Base-by-base conservation (phyloP, 2,888 invertebrate genomes). In the Papilio demoleus region DNA sequence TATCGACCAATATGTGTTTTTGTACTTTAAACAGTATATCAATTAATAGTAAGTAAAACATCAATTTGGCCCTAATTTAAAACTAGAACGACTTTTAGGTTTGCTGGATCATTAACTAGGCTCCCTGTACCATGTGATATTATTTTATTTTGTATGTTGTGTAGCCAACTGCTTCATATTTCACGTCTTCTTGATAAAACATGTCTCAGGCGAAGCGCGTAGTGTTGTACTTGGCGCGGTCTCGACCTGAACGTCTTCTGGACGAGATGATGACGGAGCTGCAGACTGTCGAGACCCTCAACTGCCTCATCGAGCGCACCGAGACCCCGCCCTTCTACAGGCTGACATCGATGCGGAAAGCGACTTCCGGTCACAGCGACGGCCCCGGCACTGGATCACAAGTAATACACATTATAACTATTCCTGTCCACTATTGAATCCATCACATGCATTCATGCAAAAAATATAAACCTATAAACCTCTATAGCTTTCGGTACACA, bases 321-420 rank as follows among this genome's bases (percentile, higher is more conserved):
- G 99, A 99, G 93, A 99, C 99, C 0, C 99, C 99, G 31, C 99
- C 99, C 4, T 99, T 98, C 92, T 99, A 98, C 90, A 95, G 99
- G 45, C 94, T 99, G 78, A 98, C 98, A 2, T 96, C 97, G 76
- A 96, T 97, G 96, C 90, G 97, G 61, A 98, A 98, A 86, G 96
- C 97, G 27, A 97, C 97, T 14, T 97, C 97, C 65, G 90, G 90
- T 0, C 91, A 91, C 77, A 91, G 91, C 76, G 91, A 91, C 71
- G 90, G 90, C 0, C 90, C 92, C 1, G 89, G 90, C 71, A 84
- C 90, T 8, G 89, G 90, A 2, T 91, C 92, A 3, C 91, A 92
- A 88, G 91, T 91, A 66, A 58, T 22, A 9, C 8, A 59, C 1
- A 31, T 31, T 31, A 31, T 31, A 31, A 31, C n/a, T n/a, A n/a